phyloP scores from a whole-genome alignment of 2,797 vertebrate genomes.

The Sebastolobus alascanus region DNA sequence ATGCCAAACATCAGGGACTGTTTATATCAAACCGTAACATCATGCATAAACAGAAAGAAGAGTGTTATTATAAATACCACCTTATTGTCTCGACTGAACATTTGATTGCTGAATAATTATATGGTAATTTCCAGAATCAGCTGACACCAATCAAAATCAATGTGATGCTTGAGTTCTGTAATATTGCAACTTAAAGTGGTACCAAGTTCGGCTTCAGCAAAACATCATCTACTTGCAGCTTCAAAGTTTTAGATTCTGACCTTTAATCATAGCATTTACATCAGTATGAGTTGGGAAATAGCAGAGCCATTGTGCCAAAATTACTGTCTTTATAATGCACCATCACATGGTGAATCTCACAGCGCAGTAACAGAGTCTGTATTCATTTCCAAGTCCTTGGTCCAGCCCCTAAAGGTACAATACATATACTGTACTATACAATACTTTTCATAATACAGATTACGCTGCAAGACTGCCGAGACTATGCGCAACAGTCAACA shows the following conservation, averaged over 20 bases:
- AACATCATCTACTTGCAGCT: background rate
- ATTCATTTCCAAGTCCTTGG: background rate
- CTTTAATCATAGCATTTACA: background rate
- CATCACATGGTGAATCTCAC: background rate
- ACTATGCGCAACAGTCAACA: background rate
- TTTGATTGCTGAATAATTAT: conserved; percentile 1
- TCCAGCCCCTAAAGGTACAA: background rate
- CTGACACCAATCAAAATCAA: background rate
- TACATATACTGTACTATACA: too few relatives aligned
- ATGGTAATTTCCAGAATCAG: background rate
- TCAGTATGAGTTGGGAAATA: background rate
- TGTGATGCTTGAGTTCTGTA: background rate
- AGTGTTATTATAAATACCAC: background rate
- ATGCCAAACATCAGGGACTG: background rate
- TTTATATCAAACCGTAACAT: background rate
- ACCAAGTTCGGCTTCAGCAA: background rate
- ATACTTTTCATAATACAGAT: background rate
- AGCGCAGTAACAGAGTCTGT: too few relatives aligned
- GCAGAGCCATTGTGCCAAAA: background rate
- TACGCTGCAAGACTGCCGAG: background rate
- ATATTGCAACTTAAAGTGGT: background rate
- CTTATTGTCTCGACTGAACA: too few relatives aligned
- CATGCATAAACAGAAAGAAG: background rate
- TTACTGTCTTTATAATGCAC: background rate
- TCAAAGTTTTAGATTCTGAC: background rate